These are phyloP conservation scores for Pogonophryne albipinna DNA, from an alignment of 2,797 vertebrate species.

Conservation along the genomic window DNA sequence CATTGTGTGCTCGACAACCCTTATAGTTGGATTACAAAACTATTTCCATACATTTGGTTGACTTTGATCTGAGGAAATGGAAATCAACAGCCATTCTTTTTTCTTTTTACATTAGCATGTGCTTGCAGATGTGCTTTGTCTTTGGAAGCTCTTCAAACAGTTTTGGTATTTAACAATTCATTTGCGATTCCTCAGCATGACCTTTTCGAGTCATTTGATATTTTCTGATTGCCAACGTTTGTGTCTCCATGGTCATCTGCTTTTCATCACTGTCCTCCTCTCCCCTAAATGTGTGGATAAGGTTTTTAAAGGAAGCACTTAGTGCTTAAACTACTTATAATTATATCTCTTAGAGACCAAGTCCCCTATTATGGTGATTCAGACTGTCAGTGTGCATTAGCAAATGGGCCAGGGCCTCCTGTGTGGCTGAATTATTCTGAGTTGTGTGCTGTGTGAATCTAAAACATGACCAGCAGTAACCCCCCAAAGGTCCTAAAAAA, in stretches of 20 bases:
- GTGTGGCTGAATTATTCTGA: constrained; percentile 61
- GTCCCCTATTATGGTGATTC: constrained; percentile 74
- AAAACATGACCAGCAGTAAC: constrained; percentile 49
- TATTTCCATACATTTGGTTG: constrained; percentile 68
- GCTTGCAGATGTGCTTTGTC: constrained; percentile 32
- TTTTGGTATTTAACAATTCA: constrained; percentile 32
- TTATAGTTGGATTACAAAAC: constrained; percentile 65
- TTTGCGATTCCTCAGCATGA: constrained; percentile 42
- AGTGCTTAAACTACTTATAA: constrained; percentile 70
- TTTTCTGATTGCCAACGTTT: constrained; percentile 19
- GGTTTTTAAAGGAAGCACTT: constrained; percentile 75
- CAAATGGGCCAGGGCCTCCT: constrained; percentile 63
- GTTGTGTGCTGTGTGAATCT: constrained; percentile 40
- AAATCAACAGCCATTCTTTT: constrained; percentile 18
- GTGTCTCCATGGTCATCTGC: constrained; percentile 34
- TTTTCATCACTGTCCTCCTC: constrained; percentile 36
- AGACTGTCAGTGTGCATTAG: constrained; percentile 71
- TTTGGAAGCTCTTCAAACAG: constrained; percentile 9
- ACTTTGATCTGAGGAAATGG: constrained; percentile 69
- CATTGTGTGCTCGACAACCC: constrained; percentile 59
- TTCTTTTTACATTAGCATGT: constrained; percentile 30
- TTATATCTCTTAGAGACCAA: constrained; percentile 74
- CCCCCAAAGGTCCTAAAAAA: constrained; percentile 18
- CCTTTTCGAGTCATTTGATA: constrained; percentile 40
- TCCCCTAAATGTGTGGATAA: constrained; percentile 56